Percentiles rank a stretch among this genome's conserved stretches.
phyloP scores from a whole-genome alignment of 92 coral and sea anemone species.

The Paramuricea clavata region DNA sequence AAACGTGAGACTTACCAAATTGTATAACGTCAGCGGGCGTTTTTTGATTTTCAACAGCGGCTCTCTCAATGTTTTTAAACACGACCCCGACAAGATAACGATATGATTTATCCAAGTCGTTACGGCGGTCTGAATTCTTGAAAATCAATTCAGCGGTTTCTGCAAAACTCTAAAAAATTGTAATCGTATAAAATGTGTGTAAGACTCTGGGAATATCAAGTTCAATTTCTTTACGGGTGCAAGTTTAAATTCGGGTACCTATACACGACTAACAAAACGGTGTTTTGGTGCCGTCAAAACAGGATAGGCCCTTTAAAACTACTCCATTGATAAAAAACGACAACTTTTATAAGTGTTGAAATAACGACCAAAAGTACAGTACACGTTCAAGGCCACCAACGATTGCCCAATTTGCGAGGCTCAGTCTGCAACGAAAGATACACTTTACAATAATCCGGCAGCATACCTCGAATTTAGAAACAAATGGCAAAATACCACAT shows the following conservation, averaged over 20 bases:
- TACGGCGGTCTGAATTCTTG: conserved; percentile 96
- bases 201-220: background rate
- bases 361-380: too few relatives aligned
- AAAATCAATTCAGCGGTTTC: conserved; percentile 90
- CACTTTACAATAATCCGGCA: background rate
- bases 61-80: conserved; percentile 89
- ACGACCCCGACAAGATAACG: conserved; percentile 82
- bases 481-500: conserved; percentile 95
- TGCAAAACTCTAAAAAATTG: conserved; percentile 82
- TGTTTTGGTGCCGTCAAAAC: too few relatives aligned
- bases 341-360: too few relatives aligned
- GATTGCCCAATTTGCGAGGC: too few relatives aligned
- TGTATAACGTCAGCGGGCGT: conserved; percentile 92
- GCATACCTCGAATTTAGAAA: conserved; percentile 89
- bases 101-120: conserved; percentile 92
- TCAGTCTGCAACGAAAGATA: too few relatives aligned
- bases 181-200: too few relatives aligned
- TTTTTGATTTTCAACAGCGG: conserved; percentile 88
- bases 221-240: too few relatives aligned
- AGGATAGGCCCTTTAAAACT: too few relatives aligned
- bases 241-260: too few relatives aligned
- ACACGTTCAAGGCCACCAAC: too few relatives aligned
- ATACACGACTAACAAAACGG: too few relatives aligned
- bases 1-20: conserved; percentile 73
- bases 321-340: too few relatives aligned